These are phyloP conservation scores for Ctenopoma multispine DNA, from an alignment of 2,797 vertebrate genomes.

Conservation along the genomic window DNA sequence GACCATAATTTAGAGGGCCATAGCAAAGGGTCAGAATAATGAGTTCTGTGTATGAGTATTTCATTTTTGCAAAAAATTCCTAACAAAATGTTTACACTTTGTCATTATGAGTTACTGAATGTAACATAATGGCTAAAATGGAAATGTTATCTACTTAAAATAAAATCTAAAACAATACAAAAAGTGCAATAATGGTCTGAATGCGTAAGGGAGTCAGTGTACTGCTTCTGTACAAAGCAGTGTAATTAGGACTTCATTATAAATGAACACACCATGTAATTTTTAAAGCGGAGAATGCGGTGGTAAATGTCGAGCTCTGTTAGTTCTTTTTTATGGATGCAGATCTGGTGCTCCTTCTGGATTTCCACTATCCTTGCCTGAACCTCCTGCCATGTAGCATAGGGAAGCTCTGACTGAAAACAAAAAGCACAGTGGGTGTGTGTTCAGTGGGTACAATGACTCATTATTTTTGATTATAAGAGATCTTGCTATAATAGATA, in stretches of 20 bases:
- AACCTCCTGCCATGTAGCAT: conserved; percentile 98
- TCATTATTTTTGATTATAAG: neutral
- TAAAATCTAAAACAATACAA: too few relatives aligned
- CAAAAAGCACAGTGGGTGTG: conserved; percentile 7
- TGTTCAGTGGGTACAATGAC: neutral
- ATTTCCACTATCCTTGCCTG: conserved; percentile 97
- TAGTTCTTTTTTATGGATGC: conserved; percentile 98
- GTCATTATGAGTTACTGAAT: too few relatives aligned
- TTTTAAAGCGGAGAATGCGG: conserved; percentile 98
- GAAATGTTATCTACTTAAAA: too few relatives aligned
- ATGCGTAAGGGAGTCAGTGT: neutral
- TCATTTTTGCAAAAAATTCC: too few relatives aligned
- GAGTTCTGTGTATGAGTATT: too few relatives aligned
- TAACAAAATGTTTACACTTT: too few relatives aligned
- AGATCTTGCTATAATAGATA: neutral
- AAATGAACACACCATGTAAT: conserved; percentile 92
- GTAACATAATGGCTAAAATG: too few relatives aligned
- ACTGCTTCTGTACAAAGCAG: neutral
- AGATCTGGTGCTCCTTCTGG: conserved; percentile 99
- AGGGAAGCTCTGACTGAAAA: conserved; percentile 90
- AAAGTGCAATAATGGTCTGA: neutral
- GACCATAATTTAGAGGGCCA: too few relatives aligned
- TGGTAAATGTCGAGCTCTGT: conserved; percentile 97
- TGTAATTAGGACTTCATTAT: neutral
- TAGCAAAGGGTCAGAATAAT: too few relatives aligned